Percentiles rank a stretch among this genome's conserved stretches.
Evolutionary conservation across 1,140 invertebrate genomes (phyloP).

Genomic region (Brachionus plicatilis): DNA sequence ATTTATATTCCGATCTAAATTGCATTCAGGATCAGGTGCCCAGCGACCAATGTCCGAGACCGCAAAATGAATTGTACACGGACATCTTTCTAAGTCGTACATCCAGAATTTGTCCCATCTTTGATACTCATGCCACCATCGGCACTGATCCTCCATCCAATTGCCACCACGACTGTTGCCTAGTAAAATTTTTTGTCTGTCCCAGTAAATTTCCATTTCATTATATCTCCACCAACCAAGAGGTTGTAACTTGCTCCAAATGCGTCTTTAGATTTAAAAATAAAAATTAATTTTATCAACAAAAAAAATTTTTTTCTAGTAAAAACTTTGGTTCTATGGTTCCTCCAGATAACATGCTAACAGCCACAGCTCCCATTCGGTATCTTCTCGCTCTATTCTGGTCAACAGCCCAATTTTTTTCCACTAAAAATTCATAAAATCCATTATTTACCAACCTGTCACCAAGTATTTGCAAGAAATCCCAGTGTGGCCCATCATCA

Average conservation of each 20-base stretch:
- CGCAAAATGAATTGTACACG: constrained; percentile 83
- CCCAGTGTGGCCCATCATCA: constrained; percentile 36
- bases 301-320: not conserved
- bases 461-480: constrained; percentile 28
- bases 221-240: constrained; percentile 40
- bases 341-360: constrained; percentile 19
- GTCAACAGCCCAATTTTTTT: constrained; percentile 36
- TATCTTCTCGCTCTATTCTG: constrained; percentile 37
- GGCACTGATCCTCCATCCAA: constrained; percentile 40
- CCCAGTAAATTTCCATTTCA: constrained; percentile 40
- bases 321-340: constrained; percentile 34
- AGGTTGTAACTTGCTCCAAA: constrained; percentile 21
- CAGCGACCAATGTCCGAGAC: constrained; percentile 82
- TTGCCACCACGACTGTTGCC: constrained; percentile 25
- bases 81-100: constrained; percentile 66
- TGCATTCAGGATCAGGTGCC: constrained; percentile 78
- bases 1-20: constrained; percentile 65
- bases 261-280: not conserved
- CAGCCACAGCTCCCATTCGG: constrained; percentile 36
- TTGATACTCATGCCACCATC: constrained; percentile 41
- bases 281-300: not conserved
- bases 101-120: constrained; percentile 44
- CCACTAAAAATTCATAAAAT: constrained; percentile 28
- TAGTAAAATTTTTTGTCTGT: constrained; percentile 22
- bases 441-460: constrained; percentile 14